Percentiles rank a stretch among this genome's conserved stretches.
Conservation (phyloP, 2,797 vertebrate genomes). For the Poecilia picta region DNA sequence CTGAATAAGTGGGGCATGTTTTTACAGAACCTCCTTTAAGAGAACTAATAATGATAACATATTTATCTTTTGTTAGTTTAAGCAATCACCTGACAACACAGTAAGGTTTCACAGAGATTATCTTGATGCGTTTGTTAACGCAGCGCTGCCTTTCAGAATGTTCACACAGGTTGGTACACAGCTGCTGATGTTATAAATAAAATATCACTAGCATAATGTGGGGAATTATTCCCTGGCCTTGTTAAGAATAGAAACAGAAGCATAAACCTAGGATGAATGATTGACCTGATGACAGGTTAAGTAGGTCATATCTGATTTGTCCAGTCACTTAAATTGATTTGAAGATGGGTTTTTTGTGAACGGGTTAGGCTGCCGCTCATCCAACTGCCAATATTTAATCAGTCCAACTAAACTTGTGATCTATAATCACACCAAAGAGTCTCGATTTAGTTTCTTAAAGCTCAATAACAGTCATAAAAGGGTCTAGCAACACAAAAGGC, state of each 20-base stretch:
- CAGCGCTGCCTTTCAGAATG: not conserved
- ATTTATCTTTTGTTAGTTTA: not conserved
- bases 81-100: not conserved
- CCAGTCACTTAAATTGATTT: not conserved
- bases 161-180: not conserved
- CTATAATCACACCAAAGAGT: not conserved
- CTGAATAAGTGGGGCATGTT: not conserved
- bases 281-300: not conserved
- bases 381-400: not conserved
- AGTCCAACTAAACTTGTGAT: not conserved
- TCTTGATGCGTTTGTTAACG: not conserved
- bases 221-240: not conserved
- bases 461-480: not conserved
- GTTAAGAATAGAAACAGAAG: not conserved
- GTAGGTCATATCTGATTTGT: not conserved
- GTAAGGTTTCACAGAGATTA: not conserved
- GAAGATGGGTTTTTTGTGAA: not conserved
- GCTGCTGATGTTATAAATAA: not conserved
- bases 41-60: not conserved
- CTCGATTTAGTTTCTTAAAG: not conserved
- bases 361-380: not conserved
- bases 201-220: not conserved
- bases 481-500: not conserved
- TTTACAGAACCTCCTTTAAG: not conserved
- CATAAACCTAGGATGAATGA: slow-evolving; percentile 2